These are phyloP conservation scores for Tragelaphus oryx DNA, from an alignment of 2,797 vertebrate genomes.

Conservation along the genomic window DNA sequence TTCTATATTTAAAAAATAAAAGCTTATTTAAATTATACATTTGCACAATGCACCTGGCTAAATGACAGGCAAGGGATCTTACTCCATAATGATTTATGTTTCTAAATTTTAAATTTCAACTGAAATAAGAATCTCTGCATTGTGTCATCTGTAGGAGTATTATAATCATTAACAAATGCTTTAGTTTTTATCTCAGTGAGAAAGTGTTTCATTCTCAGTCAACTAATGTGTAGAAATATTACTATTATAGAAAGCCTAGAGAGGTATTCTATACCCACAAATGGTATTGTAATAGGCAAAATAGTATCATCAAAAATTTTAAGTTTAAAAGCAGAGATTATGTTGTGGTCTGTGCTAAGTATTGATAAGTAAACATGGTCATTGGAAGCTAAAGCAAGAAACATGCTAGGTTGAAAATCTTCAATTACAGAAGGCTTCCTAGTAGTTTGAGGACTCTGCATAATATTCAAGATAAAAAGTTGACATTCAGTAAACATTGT, in stretches of 20 bases:
- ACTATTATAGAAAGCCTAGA: neutral
- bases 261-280: neutral
- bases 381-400: neutral
- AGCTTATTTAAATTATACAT: neutral
- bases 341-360: neutral
- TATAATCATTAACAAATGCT: slow-evolving; percentile 24
- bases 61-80: neutral
- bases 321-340: neutral
- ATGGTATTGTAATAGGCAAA: neutral
- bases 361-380: neutral
- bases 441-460: neutral
- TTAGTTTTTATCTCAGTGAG: neutral
- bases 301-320: neutral
- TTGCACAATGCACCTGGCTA: neutral
- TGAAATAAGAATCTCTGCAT: neutral
- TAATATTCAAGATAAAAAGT: neutral
- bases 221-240: slow-evolving; percentile 17
- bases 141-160: neutral
- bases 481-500: neutral
- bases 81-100: neutral
- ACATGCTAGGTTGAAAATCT: neutral
- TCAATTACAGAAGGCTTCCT: neutral
- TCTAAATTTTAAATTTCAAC: slow-evolving; percentile 4
- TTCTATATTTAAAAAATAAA: neutral
- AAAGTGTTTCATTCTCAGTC: neutral